Conservation (phyloP, 2,888 invertebrate genomes). For the Drosophila parthenogenetica region DNA sequence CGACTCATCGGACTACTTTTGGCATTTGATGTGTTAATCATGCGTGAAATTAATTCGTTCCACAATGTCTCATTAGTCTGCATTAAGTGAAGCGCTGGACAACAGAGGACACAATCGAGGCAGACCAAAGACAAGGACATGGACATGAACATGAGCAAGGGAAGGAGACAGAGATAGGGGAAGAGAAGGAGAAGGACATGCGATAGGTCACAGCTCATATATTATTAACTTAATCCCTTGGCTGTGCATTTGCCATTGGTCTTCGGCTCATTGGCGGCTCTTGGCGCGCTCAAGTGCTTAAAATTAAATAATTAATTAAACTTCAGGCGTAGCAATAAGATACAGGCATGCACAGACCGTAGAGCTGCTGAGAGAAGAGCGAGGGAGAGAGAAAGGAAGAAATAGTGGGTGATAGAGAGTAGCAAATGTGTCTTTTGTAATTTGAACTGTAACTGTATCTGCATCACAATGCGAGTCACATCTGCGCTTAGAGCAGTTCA, state of each 20-base stretch:
- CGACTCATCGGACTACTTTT: slow-evolving; percentile 31
- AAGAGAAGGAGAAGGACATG: slow-evolving; percentile 21
- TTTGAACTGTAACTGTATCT: slow-evolving; percentile 38
- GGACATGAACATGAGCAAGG: slow-evolving; percentile 17
- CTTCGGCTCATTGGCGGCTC: slow-evolving; percentile 60
- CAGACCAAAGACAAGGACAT: slow-evolving; percentile 18
- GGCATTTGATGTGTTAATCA: slow-evolving; percentile 82
- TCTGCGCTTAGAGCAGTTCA: slow-evolving; percentile 81
- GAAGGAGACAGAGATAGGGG: not conserved
- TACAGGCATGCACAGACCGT: slow-evolving; percentile 12
- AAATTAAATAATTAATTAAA: slow-evolving; percentile 81
- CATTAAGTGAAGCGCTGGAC: slow-evolving; percentile 76
- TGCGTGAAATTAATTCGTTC: slow-evolving; percentile 83
- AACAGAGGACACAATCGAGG: slow-evolving; percentile 37
- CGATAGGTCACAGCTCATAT: slow-evolving; percentile 67
- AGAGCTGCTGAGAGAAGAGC: not conserved
- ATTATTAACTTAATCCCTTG: slow-evolving; percentile 80
- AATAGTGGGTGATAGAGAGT: not conserved
- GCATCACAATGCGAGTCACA: slow-evolving; percentile 78
- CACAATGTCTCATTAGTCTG: slow-evolving; percentile 83
- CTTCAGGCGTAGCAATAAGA: slow-evolving; percentile 50
- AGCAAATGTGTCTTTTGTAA: slow-evolving; percentile 26
- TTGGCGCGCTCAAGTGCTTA: slow-evolving; percentile 76
- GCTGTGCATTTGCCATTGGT: slow-evolving; percentile 62
- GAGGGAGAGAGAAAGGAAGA: not conserved